These are phyloP conservation scores for Drosophila ambigua DNA, from an alignment of 1,140 invertebrate species.

Conservation along the genomic window DNA sequence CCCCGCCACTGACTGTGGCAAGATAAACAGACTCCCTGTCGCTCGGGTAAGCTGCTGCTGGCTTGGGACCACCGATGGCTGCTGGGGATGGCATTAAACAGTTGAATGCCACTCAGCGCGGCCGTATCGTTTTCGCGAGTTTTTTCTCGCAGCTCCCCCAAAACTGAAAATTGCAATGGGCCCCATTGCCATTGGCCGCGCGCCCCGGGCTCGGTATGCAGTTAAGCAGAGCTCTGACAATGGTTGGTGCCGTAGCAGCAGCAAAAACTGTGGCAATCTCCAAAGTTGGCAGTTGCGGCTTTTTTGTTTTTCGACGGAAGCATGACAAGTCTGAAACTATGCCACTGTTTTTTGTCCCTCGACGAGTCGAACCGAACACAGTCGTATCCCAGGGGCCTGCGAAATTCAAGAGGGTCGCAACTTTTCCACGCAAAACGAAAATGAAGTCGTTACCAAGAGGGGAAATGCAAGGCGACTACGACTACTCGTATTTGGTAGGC, in stretches of 20 bases:
- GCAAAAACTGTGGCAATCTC: slow-evolving; percentile 51
- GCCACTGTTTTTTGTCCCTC: slow-evolving; percentile 44
- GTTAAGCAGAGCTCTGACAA: slow-evolving; percentile 53
- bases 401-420: slow-evolving; percentile 50
- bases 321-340: slow-evolving; percentile 54
- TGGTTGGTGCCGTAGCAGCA: slow-evolving; percentile 17
- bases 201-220: slow-evolving; percentile 46
- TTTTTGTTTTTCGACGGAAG: slow-evolving; percentile 41
- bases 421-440: not conserved
- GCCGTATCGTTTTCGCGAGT: slow-evolving; percentile 33
- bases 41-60: slow-evolving; percentile 39
- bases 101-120: slow-evolving; percentile 57
- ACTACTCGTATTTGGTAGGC: slow-evolving; percentile 4
- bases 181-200: not conserved
- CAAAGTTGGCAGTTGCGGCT: slow-evolving; percentile 44
- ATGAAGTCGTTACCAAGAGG: slow-evolving; percentile 32
- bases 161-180: slow-evolving; percentile 34
- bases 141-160: slow-evolving; percentile 42
- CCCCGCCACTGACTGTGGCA: slow-evolving; percentile 51
- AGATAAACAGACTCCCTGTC: slow-evolving; percentile 70
- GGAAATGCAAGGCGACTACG: slow-evolving; percentile 9
- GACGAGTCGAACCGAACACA: slow-evolving; percentile 21
- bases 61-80: not conserved
- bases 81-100: slow-evolving; percentile 55
- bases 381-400: not conserved